These are phyloP conservation scores for Florisuga fusca DNA, from an alignment of 2,797 vertebrate genomes.

Conservation along the genomic window DNA sequence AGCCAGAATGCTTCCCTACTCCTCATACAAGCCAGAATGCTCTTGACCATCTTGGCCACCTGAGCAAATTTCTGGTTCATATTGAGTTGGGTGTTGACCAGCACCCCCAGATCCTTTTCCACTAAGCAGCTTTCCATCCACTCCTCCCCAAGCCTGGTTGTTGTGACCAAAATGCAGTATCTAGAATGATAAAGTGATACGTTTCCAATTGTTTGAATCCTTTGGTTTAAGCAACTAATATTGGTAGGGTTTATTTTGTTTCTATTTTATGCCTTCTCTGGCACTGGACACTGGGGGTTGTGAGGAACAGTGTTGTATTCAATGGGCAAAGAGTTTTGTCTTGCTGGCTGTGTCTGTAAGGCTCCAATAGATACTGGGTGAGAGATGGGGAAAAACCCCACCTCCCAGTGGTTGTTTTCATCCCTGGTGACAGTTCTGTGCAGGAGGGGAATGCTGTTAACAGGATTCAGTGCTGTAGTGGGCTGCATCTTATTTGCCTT, in stretches of 20 bases:
- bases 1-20: too few species aligned
- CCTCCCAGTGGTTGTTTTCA: background rate
- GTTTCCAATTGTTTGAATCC: background rate
- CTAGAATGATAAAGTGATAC: background rate
- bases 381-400: background rate
- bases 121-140: too few species aligned
- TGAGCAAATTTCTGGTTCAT: too few species aligned
- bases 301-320: background rate
- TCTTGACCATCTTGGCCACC: too few species aligned
- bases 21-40: too few species aligned
- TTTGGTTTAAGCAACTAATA: background rate
- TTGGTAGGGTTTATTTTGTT: background rate
- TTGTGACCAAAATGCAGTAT: background rate
- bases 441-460: background rate
- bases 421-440: background rate
- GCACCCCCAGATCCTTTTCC: too few species aligned
- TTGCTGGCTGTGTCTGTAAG: background rate
- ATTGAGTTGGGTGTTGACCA: too few species aligned
- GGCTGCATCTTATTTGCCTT: background rate
- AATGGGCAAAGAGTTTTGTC: background rate
- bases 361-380: background rate
- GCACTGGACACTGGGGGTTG: background rate
- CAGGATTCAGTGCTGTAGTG: accelerated
- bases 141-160: too few species aligned
- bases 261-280: background rate